Base-by-base conservation (phyloP, 2,113 vertebrate genomes). In the Apus apus region DNA sequence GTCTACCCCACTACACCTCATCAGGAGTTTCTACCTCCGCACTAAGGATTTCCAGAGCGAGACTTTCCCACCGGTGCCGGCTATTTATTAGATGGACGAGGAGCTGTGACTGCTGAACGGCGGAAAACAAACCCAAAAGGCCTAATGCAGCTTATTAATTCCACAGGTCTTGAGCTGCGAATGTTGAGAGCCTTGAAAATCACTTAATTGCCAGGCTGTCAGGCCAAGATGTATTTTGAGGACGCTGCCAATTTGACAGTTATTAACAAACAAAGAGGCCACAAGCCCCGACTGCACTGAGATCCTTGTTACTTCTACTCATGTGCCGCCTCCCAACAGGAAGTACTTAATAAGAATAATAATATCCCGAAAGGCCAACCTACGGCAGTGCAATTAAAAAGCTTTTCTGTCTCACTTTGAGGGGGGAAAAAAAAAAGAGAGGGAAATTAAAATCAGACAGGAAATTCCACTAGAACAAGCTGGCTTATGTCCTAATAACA, bases 391-490 rank as follows among this genome's bases (percentile, higher is more conserved):
- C 98, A 98, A 98, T 98, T 99, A 98, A 97, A 98, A 98, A 97
- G 97, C 95, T 97, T 98, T 98, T 98, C 98, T 98, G 97, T 98
- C 97, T 98, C 97, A 97, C 95, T 98, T 95, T 95, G 90, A 97
- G 94, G 88, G 38, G 58, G 54, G 7, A 34, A 93, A 57, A 96
- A 54, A 78, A 88, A 89, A 97, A 51, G 82, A 93, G 83, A 64
- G 95, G 93, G 98, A 97, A 97, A 98, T 97, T 97, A 98, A 94
- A 98, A 98, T 98, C 97, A 98, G 98, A 98, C 98, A 98, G 98
- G 99, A 99, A 99, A 99, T 99, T 99, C 98, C 98, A 99, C 94
- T 97, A 98, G 97, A 97, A 98, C 97, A 98, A 98, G 97, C 98
- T 98, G 98, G 98, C 98, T 94, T 91, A 91, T 93, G 94, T 98